Percentiles rank a stretch among this genome's conserved stretches.
These are phyloP conservation scores for Heliornis fulica DNA, from an alignment of 2,113 vertebrate species.

Conservation along the genomic window DNA sequence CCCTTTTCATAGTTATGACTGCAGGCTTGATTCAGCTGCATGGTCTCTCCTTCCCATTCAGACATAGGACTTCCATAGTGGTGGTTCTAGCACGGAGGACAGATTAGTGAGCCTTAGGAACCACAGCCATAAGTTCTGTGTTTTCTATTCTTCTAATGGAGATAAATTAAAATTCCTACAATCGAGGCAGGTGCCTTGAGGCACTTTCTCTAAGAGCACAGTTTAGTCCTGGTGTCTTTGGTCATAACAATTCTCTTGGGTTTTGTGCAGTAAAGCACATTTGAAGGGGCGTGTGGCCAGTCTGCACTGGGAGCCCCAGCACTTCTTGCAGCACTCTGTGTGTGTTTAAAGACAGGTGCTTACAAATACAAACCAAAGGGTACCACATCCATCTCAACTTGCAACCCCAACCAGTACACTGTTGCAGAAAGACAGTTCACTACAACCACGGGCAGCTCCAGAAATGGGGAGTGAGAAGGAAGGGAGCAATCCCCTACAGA, in stretches of 20 bases:
- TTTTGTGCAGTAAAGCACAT: background rate
- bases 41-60: background rate
- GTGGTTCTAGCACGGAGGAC: background rate
- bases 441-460: background rate
- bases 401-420: background rate
- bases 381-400: background rate
- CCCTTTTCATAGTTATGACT: background rate
- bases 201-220: background rate
- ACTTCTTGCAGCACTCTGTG: background rate
- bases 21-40: background rate
- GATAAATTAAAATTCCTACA: background rate
- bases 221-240: background rate
- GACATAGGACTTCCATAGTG: background rate
- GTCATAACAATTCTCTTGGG: background rate
- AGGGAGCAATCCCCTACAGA: background rate
- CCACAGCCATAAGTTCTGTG: background rate
- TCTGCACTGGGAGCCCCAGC: background rate
- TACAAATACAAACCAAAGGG: background rate
- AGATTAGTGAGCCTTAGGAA: background rate
- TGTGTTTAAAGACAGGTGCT: background rate
- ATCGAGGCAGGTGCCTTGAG: background rate
- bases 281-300: background rate
- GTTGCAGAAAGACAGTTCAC: fast-evolving
- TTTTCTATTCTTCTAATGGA: background rate
- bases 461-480: background rate